Base-by-base conservation (phyloP, 1,140 invertebrate genomes). In the Listronotus bonariensis region DNA sequence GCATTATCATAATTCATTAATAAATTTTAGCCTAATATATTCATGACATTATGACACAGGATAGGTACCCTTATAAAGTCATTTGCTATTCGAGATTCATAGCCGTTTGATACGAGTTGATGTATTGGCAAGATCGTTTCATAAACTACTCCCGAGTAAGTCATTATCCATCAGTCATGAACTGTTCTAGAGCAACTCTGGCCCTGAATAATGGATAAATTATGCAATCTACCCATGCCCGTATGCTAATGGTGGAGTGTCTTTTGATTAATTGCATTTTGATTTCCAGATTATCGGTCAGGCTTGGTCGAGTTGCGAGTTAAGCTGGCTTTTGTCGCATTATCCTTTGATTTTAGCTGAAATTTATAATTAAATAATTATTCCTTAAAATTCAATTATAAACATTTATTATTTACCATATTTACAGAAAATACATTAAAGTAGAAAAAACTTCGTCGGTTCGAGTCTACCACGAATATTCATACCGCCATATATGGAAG, bases 191-290 rank as follows among this genome's bases (percentile, higher is more conserved):
- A 52, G 51, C 46, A 49, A 45, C 52, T 51, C 57, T 32, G 46
- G 52, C 20, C 65, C 66, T 74, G 74, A 76, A 73, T 76, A 76
- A 76, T 74, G 74, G 68, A 68, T 73, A 69, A 71, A 72, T 76
- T 76, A 74, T 72, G 71, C 70, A 72, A 72, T 76, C 69, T 71
- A 41, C 58, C 49, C 62, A 59, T 49, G 60, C 60, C 58, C 69
- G 69, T 76, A 75, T 76, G 73, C 68, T 76, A 76, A 76, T 74
- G 59, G 52, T 52, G 46, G 68, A 56, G 65, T 68, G 68, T 67
- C 57, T 61, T 68, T 52, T 76, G 74, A 76, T 76, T 75, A 76
- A 76, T 76, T 75, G 73, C 73, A 65, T 65, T 76, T 74, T 75
- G 72, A 76, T 76, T 74, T 71, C 53, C 64, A 72, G 74, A 75